Conservation (phyloP, 2,888 invertebrate species). For the Drosophila antonietae region DNA sequence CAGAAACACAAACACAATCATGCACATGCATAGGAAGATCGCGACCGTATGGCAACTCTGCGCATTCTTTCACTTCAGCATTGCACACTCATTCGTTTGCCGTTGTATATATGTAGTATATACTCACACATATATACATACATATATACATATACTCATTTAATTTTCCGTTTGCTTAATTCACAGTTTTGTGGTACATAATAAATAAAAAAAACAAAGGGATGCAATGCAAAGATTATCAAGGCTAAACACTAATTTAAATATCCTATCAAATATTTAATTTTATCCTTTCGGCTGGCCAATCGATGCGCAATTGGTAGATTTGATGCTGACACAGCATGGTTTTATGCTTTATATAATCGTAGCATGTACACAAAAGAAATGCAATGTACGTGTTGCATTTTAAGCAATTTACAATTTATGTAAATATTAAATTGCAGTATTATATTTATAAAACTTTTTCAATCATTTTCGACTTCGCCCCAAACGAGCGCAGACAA, state of each 20-base stretch:
- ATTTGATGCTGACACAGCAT: conserved; percentile 54
- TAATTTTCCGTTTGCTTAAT: conserved; percentile 70
- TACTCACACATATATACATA: conserved; percentile 12
- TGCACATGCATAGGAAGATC: conserved; percentile 49
- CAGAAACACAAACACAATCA: conserved; percentile 34
- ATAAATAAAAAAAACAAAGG: conserved; percentile 54
- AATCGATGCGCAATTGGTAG: conserved; percentile 76
- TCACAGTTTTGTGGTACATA: conserved; percentile 65
- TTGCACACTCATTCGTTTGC: conserved; percentile 78
- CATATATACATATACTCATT: conserved; percentile 52
- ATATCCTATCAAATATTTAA: conserved; percentile 23
- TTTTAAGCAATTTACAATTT: conserved; percentile 32
- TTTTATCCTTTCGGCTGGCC: conserved; percentile 28
- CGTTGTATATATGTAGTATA: conserved; percentile 49
- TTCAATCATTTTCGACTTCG: conserved; percentile 79
- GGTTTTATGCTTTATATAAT: conserved; percentile 72
- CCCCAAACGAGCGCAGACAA: conserved; percentile 73
- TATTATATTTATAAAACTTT: conserved; percentile 69
- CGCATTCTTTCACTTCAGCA: conserved; percentile 77
- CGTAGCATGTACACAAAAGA: conserved; percentile 42
- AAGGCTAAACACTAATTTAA: conserved; percentile 26
- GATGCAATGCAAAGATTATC: conserved; percentile 29
- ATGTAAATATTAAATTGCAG: conserved; percentile 44
- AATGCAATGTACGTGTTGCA: conserved; percentile 29
- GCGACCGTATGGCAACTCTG: conserved; percentile 65